Percentiles rank a stretch among this genome's conserved stretches.
Conservation (phyloP, 2,888 invertebrate genomes). For the Agrilus mali region DNA sequence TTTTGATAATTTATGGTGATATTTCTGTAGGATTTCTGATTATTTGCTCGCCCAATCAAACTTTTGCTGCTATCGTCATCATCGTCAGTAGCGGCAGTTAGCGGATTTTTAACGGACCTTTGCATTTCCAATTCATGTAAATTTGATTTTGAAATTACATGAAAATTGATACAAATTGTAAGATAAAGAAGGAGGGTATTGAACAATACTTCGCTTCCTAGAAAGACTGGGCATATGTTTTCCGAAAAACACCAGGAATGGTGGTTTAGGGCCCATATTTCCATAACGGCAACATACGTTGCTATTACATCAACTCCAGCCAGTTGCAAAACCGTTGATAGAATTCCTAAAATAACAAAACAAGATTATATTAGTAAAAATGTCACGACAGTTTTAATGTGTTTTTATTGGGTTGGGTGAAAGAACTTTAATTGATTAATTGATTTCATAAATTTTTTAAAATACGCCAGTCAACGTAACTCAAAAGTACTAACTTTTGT, state of each 20-base stretch:
- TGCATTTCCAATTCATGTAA: constrained; percentile 35
- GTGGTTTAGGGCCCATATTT: constrained; percentile 40
- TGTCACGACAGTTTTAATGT: too few relatives aligned
- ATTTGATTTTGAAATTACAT: constrained; percentile 42
- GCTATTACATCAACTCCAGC: constrained; percentile 38
- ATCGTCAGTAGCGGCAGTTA: constrained; percentile 20
- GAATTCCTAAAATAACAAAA: constrained; percentile 36
- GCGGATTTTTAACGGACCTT: constrained; percentile 26
- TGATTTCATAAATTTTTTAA: too few relatives aligned
- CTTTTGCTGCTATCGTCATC: constrained; percentile 24
- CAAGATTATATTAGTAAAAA: too few relatives aligned
- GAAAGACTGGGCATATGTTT: constrained; percentile 39
- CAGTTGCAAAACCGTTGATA: constrained; percentile 40
- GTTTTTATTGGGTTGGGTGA: too few relatives aligned
- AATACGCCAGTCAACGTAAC: too few relatives aligned
- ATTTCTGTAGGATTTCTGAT: constrained; percentile 38
- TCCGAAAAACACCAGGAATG: constrained; percentile 40
- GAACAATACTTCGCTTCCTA: constrained; percentile 42
- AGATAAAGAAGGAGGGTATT: constrained; percentile 45
- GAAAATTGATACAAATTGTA: constrained; percentile 42
- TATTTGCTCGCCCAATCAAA: constrained; percentile 22
- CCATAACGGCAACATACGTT: constrained; percentile 37
- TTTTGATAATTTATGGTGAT: constrained; percentile 43
- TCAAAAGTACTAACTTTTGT: too few relatives aligned
- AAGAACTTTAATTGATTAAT: constrained; percentile 4